Evolutionary conservation across 2,888 invertebrate species (phyloP).

Genomic region (Crioceris asparagi): DNA sequence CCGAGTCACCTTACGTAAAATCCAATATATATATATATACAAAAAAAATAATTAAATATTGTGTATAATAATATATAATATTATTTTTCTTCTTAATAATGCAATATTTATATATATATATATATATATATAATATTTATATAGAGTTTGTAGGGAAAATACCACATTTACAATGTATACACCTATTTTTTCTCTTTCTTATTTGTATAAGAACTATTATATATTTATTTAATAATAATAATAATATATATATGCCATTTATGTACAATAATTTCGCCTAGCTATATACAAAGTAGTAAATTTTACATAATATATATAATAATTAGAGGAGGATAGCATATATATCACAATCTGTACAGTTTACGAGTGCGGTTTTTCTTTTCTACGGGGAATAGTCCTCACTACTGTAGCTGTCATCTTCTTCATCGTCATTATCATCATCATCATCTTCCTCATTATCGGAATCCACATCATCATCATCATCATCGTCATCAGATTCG

Average conservation of each 20-base stretch:
- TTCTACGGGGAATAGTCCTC: slow-evolving; percentile 11
- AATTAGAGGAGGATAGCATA: no score
- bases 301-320: slow-evolving; percentile 19
- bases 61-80: slow-evolving; percentile 27
- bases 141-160: slow-evolving; percentile 34
- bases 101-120: no score
- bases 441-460: neutral
- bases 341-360: slow-evolving; percentile 37
- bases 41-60: no score
- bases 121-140: no score
- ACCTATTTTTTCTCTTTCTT: slow-evolving; percentile 16
- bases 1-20: slow-evolving; percentile 37
- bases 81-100: slow-evolving; percentile 29
- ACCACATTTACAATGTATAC: slow-evolving; percentile 31
- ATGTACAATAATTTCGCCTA: slow-evolving; percentile 35
- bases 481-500: neutral
- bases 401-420: slow-evolving; percentile 18
- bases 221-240: slow-evolving; percentile 11
- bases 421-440: slow-evolving; percentile 6
- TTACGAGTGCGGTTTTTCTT: slow-evolving; percentile 6
- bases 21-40: slow-evolving; percentile 25
- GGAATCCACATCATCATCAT: neutral
- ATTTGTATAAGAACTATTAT: slow-evolving; percentile 17
- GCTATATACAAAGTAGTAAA: slow-evolving; percentile 32
- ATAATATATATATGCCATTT: slow-evolving; percentile 18